Conservation (phyloP, 2,797 vertebrate species). For the Rachycentron canadum region DNA sequence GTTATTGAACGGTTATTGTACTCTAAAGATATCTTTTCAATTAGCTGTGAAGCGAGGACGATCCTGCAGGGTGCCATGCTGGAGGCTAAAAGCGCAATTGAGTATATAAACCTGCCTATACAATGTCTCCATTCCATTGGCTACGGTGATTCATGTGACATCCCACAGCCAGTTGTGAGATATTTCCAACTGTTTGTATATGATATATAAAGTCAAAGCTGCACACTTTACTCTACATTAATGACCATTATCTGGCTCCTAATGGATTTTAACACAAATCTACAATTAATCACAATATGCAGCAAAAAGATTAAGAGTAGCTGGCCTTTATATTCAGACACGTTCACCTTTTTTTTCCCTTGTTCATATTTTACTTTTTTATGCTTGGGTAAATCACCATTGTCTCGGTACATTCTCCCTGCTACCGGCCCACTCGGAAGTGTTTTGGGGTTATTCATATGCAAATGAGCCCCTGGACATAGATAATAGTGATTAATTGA, state of each 20-base stretch:
- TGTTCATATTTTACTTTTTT: conserved; percentile 70
- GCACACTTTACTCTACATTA: conserved; percentile 67
- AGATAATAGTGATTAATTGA: conserved; percentile 87
- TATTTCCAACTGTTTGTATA: conserved; percentile 67
- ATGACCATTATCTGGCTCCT: conserved; percentile 59
- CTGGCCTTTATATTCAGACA: conserved; percentile 69
- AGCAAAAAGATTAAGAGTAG: conserved; percentile 64
- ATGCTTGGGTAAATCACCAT: conserved; percentile 65
- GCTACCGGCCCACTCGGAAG: conserved; percentile 73
- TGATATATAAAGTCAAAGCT: conserved; percentile 59
- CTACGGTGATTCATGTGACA: conserved; percentile 77
- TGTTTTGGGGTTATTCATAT: conserved; percentile 83
- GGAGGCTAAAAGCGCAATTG: conserved; percentile 73
- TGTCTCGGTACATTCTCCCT: conserved; percentile 61
- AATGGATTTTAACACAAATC: conserved; percentile 67
- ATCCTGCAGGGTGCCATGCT: conserved; percentile 75
- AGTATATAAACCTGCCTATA: conserved; percentile 76
- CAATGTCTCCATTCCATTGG: conserved; percentile 78
- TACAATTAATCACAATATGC: conserved; percentile 77
- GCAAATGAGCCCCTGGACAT: conserved; percentile 85
- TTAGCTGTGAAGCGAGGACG: conserved; percentile 73
- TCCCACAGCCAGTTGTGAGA: conserved; percentile 56
- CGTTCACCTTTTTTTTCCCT: conserved; percentile 57
- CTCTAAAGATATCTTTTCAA: conserved; percentile 76
- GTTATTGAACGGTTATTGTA: conserved; percentile 70